phyloP scores from a whole-genome alignment of 2,888 invertebrate genomes.

The Hypsopygia costalis region DNA sequence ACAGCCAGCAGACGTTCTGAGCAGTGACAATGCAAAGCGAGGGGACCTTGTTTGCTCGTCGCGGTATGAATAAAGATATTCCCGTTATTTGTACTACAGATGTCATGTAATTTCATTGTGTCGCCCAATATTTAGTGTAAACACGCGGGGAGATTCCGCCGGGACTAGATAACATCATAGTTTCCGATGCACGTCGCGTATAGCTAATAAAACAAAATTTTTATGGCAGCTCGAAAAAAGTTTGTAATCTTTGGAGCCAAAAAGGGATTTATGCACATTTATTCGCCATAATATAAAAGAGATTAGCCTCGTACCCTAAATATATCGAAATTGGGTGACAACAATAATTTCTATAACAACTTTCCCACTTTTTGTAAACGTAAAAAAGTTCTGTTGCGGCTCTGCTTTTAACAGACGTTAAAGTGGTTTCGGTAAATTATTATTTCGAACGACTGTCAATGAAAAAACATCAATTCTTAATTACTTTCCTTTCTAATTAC shows the following conservation, averaged over 20 bases:
- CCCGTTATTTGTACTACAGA: conserved; percentile 80
- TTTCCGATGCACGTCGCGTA: conserved; percentile 56
- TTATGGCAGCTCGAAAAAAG: conserved; percentile 56
- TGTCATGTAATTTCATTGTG: conserved; percentile 81
- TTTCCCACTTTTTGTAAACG: conserved; percentile 14
- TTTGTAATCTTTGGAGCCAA: conserved; percentile 36
- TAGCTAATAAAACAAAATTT: conserved; percentile 61
- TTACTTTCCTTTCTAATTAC: not conserved
- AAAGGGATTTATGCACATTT: conserved; percentile 62
- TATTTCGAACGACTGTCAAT: not conserved
- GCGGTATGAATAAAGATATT: conserved; percentile 80
- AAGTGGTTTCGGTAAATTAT: no score
- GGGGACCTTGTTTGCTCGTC: conserved; percentile 68
- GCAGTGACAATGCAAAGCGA: conserved; percentile 58
- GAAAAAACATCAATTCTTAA: not conserved
- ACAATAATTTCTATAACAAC: conserved; percentile 18
- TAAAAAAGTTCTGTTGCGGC: conserved; percentile 4
- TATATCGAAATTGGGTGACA: conserved; percentile 37
- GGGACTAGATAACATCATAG: conserved; percentile 67
- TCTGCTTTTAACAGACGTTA: not conserved
- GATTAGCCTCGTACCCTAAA: conserved; percentile 58
- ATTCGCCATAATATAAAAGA: conserved; percentile 60
- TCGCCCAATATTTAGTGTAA: conserved; percentile 77
- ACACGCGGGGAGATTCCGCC: conserved; percentile 65
- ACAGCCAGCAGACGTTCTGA: conserved; percentile 67